These are phyloP conservation scores for Volucella inanis DNA, from an alignment of 2,888 invertebrate genomes.

Conservation along the genomic window DNA sequence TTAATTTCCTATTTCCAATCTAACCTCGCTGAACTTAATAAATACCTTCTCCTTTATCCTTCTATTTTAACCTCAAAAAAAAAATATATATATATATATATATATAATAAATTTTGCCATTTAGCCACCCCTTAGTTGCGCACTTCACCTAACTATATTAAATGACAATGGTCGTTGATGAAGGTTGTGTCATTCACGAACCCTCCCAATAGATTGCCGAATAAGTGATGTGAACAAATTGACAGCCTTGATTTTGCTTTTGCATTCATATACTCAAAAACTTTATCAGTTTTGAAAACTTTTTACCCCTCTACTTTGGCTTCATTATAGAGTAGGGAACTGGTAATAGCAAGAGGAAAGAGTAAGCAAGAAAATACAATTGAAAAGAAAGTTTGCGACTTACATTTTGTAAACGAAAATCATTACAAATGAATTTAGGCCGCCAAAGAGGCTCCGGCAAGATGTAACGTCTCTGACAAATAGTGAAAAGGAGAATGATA, in stretches of 20 bases:
- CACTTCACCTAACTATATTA: conserved; percentile 54
- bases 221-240: conserved; percentile 50
- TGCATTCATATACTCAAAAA: conserved; percentile 24
- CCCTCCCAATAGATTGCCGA: conserved; percentile 38
- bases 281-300: conserved; percentile 55
- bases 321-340: conserved; percentile 9
- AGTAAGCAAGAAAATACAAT: conserved; percentile 30
- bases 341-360: neutral
- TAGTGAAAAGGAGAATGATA: no score
- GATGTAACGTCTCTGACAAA: no score
- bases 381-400: conserved; percentile 55
- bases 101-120: conserved; percentile 24
- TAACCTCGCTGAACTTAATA: neutral
- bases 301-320: conserved; percentile 21
- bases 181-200: conserved; percentile 57
- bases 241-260: conserved; percentile 48
- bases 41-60: neutral
- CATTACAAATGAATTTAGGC: neutral
- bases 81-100: no score
- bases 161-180: conserved; percentile 60
- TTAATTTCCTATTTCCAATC: conserved; percentile 23
- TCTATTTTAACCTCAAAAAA: no score
- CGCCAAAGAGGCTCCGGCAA: neutral
- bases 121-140: conserved; percentile 46
- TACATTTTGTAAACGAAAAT: conserved; percentile 28